A percentile compares a stretch with the other conserved stretches of the same genome.
Conservation (phyloP, 1,140 invertebrate genomes). For the Halyomorpha halys region DNA sequence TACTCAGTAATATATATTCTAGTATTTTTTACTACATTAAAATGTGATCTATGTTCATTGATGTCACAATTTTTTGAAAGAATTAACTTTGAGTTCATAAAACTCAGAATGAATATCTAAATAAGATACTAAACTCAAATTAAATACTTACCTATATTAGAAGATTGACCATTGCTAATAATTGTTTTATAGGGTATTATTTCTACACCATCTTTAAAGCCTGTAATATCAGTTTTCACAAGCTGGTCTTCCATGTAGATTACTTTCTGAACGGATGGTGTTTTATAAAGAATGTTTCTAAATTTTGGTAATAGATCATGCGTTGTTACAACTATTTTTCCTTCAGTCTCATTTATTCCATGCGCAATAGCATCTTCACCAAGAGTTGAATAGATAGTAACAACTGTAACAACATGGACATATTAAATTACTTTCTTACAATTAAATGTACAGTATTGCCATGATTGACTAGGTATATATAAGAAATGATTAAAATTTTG, state of each 20-base stretch:
- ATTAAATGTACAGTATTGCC: too few relatives aligned
- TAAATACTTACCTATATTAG: slow-evolving; percentile 37
- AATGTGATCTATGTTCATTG: not conserved
- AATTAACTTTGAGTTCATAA: not conserved
- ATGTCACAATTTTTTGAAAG: not conserved
- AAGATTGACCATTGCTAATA: slow-evolving; percentile 36
- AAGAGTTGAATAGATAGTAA: slow-evolving; percentile 93
- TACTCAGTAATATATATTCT: too few relatives aligned
- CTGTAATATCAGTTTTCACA: slow-evolving; percentile 51
- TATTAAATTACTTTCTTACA: too few relatives aligned
- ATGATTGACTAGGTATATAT: too few relatives aligned
- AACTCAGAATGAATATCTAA: not conserved
- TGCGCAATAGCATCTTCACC: slow-evolving; percentile 93
- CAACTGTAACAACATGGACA: slow-evolving; percentile 49
- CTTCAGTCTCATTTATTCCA: slow-evolving; percentile 93
- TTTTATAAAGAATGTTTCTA: slow-evolving; percentile 57
- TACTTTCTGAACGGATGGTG: slow-evolving; percentile 60
- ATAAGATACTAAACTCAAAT: not conserved
- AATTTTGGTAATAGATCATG: slow-evolving; percentile 84
- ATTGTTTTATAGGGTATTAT: slow-evolving; percentile 53
- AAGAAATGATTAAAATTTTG: too few relatives aligned
- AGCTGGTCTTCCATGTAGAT: slow-evolving; percentile 85
- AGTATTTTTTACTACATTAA: not conserved
- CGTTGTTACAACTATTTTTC: slow-evolving; percentile 77
- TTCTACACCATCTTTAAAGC: slow-evolving; percentile 54